phyloP scores from a whole-genome alignment of 2,113 vertebrate species.

The Indri indri region DNA sequence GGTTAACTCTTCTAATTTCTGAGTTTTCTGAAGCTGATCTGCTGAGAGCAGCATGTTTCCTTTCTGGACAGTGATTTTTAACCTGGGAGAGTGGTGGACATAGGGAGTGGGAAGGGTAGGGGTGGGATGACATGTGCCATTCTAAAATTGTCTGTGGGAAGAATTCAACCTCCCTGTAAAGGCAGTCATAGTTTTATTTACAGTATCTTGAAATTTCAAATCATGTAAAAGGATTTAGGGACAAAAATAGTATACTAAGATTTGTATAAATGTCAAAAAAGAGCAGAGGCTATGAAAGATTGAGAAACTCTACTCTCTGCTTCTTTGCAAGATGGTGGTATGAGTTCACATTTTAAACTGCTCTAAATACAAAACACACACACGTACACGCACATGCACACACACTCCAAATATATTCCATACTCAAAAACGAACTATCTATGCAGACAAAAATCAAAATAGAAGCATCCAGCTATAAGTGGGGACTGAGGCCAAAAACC shows the following conservation, averaged over 20 bases:
- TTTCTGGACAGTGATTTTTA: background rate
- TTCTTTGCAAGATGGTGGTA: background rate
- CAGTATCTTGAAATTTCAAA: constrained; percentile 36
- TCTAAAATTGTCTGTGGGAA: background rate
- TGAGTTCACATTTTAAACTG: background rate
- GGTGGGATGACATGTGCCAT: background rate
- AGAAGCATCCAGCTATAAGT: background rate
- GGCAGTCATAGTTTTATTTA: background rate
- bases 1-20: background rate
- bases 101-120: background rate
- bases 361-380: background rate
- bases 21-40: background rate
- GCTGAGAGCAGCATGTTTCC: background rate
- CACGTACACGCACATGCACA: background rate
- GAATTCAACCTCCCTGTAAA: constrained; percentile 1
- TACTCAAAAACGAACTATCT: background rate
- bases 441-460: background rate
- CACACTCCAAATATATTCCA: background rate
- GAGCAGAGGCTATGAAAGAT: background rate
- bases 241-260: background rate
- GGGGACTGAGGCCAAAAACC: background rate
- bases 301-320: background rate
- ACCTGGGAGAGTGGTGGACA: background rate
- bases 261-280: constrained; percentile 6
- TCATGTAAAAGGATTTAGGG: background rate